These are phyloP conservation scores for Neocrepidodera transversa DNA, from an alignment of 2,888 invertebrate genomes.

Conservation along the genomic window DNA sequence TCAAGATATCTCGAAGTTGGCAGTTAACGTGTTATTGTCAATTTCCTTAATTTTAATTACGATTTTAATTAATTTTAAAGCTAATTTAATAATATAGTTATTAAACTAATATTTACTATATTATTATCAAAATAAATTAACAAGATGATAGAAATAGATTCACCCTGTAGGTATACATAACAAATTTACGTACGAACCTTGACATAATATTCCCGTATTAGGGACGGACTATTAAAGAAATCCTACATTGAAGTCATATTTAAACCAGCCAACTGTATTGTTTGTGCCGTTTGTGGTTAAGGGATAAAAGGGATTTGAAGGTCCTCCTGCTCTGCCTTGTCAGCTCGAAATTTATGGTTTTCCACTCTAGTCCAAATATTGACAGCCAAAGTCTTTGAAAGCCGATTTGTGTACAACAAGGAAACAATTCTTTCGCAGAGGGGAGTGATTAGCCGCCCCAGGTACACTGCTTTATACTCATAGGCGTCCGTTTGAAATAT, in stretches of 20 bases:
- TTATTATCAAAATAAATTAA: too few relatives aligned
- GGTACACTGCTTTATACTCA: too few relatives aligned
- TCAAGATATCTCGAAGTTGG: too few relatives aligned
- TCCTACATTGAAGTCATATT: not conserved
- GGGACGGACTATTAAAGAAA: not conserved
- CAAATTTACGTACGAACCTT: not conserved
- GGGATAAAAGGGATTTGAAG: constrained; percentile 25
- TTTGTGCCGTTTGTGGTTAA: constrained; percentile 28
- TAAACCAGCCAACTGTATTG: not conserved
- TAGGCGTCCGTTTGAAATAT: too few relatives aligned
- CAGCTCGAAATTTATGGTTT: constrained; percentile 27
- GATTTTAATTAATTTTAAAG: too few relatives aligned
- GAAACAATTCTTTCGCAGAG: constrained; percentile 14
- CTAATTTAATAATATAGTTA: too few relatives aligned
- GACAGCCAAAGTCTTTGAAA: constrained; percentile 22
- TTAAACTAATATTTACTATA: too few relatives aligned
- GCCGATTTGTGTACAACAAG: constrained; percentile 16
- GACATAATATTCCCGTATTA: not conserved
- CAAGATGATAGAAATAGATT: too few relatives aligned
- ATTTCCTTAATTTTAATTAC: too few relatives aligned
- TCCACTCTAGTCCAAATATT: constrained; percentile 33
- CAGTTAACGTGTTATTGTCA: too few relatives aligned
- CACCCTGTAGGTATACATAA: too few relatives aligned
- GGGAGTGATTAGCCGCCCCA: not conserved
- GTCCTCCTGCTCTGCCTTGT: constrained; percentile 18